Base-by-base conservation (phyloP, 2,888 invertebrate species). In the Ochropleura leucogaster region DNA sequence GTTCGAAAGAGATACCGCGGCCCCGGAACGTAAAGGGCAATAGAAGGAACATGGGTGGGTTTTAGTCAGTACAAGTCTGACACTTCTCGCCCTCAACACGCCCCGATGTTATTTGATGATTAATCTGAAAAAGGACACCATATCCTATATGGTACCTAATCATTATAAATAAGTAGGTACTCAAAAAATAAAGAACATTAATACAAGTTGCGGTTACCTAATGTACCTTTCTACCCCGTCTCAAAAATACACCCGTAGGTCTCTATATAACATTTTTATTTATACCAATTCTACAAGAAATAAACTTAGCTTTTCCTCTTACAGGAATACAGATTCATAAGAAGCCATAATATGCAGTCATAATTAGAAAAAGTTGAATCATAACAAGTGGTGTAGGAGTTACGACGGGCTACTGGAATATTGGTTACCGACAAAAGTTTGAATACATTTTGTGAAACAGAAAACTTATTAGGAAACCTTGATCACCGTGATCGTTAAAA, bases 401-500 rank as follows among this genome's bases (percentile, higher is more conserved):
- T 77, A 20, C 55, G 62, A 79, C 57, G 12, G 46, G 40, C 20
- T 14, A 16, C 47, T n/a, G 46, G 40, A n/a, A 68, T 66, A 55
- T 57, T 66, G 3, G 20, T 18, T 14, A 44, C 8, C 18, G 46
- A 30, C 44, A 46, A 76, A 76, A 62, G 20, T 42, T 55, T 18
- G 40, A 57, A n/a, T 4, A 20, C 14, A 20, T 55, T 67, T 78
- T 76, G 72, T 51, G 51, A 70, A 70, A 82, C 62, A 65, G 49
- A 68, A 74, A 82, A 73, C 62, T 68, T n/a, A 71, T 30, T 66
- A 72, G 2, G 87, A 86, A 84, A 72, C 46, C 85, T 63, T 79
- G 68, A 79, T 62, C 53, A n/a, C 47, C 53, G 73, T 64, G 76
- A 83, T n/a, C 62, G 59, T 71, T 66, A 62, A 68, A 82, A 78